Evolutionary conservation across 1,140 invertebrate species (phyloP), one percentile per base, ranked within the genome.

Genomic region (Pseudobourletiella spinata): DNA sequence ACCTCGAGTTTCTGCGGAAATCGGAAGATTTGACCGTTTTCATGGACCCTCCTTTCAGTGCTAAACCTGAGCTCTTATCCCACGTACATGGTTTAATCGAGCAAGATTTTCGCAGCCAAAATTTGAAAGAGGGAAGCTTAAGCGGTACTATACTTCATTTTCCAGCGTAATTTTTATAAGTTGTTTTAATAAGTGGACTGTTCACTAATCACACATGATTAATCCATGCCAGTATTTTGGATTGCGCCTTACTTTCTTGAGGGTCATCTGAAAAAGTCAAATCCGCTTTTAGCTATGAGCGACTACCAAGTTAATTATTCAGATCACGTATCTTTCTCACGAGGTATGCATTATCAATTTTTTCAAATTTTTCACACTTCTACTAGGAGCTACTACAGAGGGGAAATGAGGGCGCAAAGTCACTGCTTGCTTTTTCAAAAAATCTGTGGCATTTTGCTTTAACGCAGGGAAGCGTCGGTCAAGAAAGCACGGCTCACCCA

Each of bases 31-130:
- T 61, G 2, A 28, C 52, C 22, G 44, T 61, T 18, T 24, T 54
- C 15, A 52, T 61, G 50, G 59, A 61, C 18, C 59, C 59, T 25
- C 59, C 59, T 20, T 61, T 61, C n/a, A 39, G 59, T 14, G 59
- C 52, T 0, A 61, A 61, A 48, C 59, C 59, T n/a, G 51, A 26
- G 15, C 30, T 61, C 30, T 18, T 61, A 0, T 8, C 52, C 22
- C n/a, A 32, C 39, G 29, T 55, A 20, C 52, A 55, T 24, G 25
- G 20, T 16, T 8, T 55, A 8, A 55, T 55, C 22, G 14, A 8
- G 8, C n/a, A 39, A 35, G 30, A 55, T 35, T 32, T 29, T 25
- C 25, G 29, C 16, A 20, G 18, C 14, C 8, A 3, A 52, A 52
- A 48, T 6, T 48, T 8, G 15, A 48, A 6, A 8, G 22, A 22